phyloP scores from a whole-genome alignment of 1,140 invertebrate genomes.

The Drosophila carrolli region DNA sequence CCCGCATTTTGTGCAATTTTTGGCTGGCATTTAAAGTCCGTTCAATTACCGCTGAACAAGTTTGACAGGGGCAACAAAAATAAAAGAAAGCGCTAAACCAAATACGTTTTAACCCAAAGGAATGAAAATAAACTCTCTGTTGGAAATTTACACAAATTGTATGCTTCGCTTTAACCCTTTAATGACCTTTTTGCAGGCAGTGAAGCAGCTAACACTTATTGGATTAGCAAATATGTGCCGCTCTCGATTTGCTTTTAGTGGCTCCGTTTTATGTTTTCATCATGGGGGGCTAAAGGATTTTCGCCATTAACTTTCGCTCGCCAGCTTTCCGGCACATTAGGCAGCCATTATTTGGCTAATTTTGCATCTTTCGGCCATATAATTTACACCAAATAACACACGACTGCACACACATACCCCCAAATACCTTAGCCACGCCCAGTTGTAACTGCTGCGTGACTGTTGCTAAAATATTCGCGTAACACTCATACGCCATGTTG shows the following conservation, averaged over 20 bases:
- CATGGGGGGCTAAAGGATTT: slow-evolving; percentile 56
- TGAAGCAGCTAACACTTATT: slow-evolving; percentile 55
- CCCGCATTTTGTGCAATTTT: slow-evolving; percentile 40
- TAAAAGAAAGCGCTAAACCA: slow-evolving; percentile 1
- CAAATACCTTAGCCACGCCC: slow-evolving; percentile 18
- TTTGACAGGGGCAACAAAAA: slow-evolving; percentile 34
- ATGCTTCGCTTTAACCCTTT: slow-evolving; percentile 26
- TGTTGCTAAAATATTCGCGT: slow-evolving; percentile 55
- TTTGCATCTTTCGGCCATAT: slow-evolving; percentile 80
- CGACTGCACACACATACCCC: slow-evolving; percentile 59
- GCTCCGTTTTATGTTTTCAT: slow-evolving; percentile 71
- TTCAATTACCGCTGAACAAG: slow-evolving; percentile 46
- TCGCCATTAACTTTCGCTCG: slow-evolving; percentile 65
- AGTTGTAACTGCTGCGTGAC: slow-evolving; percentile 49
- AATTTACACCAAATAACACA: slow-evolving; percentile 82
- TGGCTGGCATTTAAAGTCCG: slow-evolving; percentile 42
- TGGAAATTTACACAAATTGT: slow-evolving; percentile 17
- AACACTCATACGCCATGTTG: slow-evolving; percentile 67
- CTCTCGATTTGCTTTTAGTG: slow-evolving; percentile 49
- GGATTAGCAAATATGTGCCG: slow-evolving; percentile 59
- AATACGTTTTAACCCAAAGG: background rate
- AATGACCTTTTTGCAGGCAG: slow-evolving; percentile 22
- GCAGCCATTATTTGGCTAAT: slow-evolving; percentile 79
- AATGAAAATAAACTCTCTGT: slow-evolving; percentile 2
- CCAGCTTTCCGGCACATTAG: slow-evolving; percentile 72